These are phyloP conservation scores for Atractosteus spatula DNA, from an alignment of 2,113 vertebrate genomes.

Conservation along the genomic window DNA sequence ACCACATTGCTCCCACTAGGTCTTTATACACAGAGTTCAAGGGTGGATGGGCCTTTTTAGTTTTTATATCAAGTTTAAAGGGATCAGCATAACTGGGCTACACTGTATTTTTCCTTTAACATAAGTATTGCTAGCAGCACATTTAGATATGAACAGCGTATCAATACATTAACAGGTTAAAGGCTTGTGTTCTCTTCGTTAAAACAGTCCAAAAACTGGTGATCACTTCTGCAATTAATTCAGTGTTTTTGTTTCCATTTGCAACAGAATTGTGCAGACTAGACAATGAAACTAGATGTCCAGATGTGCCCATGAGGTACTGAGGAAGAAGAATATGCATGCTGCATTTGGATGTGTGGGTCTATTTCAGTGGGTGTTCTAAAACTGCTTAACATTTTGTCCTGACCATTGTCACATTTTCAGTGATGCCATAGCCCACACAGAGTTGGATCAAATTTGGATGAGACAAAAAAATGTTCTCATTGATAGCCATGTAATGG, in stretches of 20 bases:
- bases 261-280: constrained; percentile 22
- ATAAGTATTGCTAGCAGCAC: no score
- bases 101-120: no score
- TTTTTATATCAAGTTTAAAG: no score
- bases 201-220: no score
- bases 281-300: constrained; percentile 37
- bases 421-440: background rate
- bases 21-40: no score
- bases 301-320: constrained; percentile 51
- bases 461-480: background rate
- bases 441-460: background rate
- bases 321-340: constrained; percentile 40
- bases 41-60: no score
- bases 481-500: constrained; percentile 4
- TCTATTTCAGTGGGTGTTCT: constrained; percentile 1
- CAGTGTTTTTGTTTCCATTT: constrained; percentile 31
- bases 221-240: no score
- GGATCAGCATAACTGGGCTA: no score
- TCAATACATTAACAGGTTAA: no score
- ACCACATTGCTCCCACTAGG: no score
- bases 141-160: no score
- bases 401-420: background rate
- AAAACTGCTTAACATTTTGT: background rate
- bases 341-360: constrained; percentile 24
- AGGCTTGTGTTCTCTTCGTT: no score